Evolutionary conservation across 2,113 vertebrate genomes (phyloP), one percentile per base, ranked within the genome.

Genomic region (Acrocephalus arundinaceus): DNA sequence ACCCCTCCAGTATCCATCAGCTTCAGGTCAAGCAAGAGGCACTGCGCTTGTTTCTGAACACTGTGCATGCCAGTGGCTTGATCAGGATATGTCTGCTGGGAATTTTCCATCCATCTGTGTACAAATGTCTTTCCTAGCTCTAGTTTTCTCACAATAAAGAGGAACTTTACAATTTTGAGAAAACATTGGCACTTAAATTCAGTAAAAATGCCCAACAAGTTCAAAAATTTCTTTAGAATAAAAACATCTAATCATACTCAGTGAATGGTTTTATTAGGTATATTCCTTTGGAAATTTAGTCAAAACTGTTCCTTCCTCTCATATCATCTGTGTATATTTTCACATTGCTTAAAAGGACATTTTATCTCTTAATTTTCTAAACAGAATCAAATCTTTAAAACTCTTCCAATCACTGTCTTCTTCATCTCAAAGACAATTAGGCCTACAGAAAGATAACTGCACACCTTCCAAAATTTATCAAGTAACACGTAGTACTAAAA

Each of bases 21-120:
- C 63, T 81, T 66, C 88, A 92, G 85, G 90, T 94, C 92, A 96
- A 88, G 86, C 76, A 67, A 55, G 65, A 92, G 92, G 65, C 88
- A 77, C 55, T 5, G 1, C 48, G n/a, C 25, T 67, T 62, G 18
- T 86, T 92, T 66, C 82, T 8, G 2, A 85, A 31, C 43, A 30
- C 41, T 23, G 6, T 35, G 31, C 37, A 11, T 63, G 30, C 41
- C 4, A 0, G 7, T 46, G 48, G 25, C 10, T 83, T 63, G 55
- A 39, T 35, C 39, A 55, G 33, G 15, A 31, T n/a, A 59, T 0
- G 1, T 19, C 10, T 33, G 37, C 15, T 55, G 35, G 70, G 86
- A 52, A 11, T 52, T 59, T 71, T 74, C 30, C 13, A 19, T 89
- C 48, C 27, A 33, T 61, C 59, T 1, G 1, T 21, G 19, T 33